Conservation (phyloP, 2,113 vertebrate genomes). For the Xenopus borealis region DNA sequence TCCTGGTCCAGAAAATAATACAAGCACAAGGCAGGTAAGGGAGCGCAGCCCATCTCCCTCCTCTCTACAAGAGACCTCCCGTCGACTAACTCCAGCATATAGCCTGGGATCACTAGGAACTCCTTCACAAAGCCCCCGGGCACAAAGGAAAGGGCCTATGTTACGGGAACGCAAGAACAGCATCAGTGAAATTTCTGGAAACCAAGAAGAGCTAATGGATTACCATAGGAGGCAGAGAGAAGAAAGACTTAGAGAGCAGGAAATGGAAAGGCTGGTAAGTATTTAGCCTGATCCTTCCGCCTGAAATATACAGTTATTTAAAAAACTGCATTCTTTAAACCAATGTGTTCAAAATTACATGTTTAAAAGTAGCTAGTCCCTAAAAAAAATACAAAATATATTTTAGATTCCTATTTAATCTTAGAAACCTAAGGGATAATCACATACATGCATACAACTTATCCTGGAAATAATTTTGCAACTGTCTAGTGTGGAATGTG, state of each 20-base stretch:
- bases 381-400: too few relatives aligned
- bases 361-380: too few relatives aligned
- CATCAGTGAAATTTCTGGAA: slow-evolving; percentile 90
- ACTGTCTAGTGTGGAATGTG: too few relatives aligned
- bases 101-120: slow-evolving; percentile 64
- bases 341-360: too few relatives aligned
- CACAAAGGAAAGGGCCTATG: slow-evolving; percentile 69
- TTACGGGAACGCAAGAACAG: slow-evolving; percentile 89
- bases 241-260: slow-evolving; percentile 90
- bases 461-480: too few relatives aligned
- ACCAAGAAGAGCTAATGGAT: slow-evolving; percentile 85
- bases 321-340: too few relatives aligned
- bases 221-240: slow-evolving; percentile 91
- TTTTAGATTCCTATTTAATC: too few relatives aligned
- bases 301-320: too few relatives aligned
- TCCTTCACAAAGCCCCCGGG: slow-evolving; percentile 76
- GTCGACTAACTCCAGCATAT: slow-evolving; percentile 54
- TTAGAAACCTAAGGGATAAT: too few relatives aligned
- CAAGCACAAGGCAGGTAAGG: slow-evolving; percentile 49
- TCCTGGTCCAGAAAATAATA: slow-evolving; percentile 34
- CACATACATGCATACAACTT: too few relatives aligned
- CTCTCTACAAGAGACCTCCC: slow-evolving; percentile 43
- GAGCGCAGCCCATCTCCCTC: slow-evolving; percentile 72
- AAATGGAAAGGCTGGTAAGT: slow-evolving; percentile 95
- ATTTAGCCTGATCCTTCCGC: neutral